A percentile compares a stretch with the other conserved stretches of the same genome.
Conservation (phyloP, 1,140 invertebrate species). For the Drosophila nebulosa region DNA sequence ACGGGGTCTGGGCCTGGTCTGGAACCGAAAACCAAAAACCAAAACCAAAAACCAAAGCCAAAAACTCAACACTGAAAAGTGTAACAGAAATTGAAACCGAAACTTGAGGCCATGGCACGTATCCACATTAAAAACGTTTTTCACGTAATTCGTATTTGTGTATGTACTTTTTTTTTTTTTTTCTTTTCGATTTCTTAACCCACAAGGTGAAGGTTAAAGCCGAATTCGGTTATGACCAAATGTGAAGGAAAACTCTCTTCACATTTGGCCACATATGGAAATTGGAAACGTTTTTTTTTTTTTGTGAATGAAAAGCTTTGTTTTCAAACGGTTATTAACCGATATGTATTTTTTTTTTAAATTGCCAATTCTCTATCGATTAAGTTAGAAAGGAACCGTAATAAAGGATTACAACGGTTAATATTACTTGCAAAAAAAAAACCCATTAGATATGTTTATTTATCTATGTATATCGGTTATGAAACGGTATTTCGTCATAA, state of each 20-base stretch:
- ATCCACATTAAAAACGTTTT: slow-evolving; percentile 21
- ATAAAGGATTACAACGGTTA: too few relatives aligned
- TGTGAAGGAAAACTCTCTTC: neutral
- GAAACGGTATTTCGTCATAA: neutral
- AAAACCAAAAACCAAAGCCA: neutral
- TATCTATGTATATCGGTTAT: neutral
- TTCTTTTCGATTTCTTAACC: slow-evolving; percentile 36
- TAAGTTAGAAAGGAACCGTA: too few relatives aligned
- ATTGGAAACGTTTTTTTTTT: too few relatives aligned
- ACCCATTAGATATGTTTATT: neutral
- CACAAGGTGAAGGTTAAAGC: slow-evolving; percentile 67
- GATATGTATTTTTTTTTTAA: too few relatives aligned
- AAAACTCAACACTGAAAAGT: neutral
- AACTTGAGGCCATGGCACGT: slow-evolving; percentile 58
- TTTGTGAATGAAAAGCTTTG: too few relatives aligned
- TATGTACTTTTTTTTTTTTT: slow-evolving; percentile 12
- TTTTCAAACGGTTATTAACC: too few relatives aligned
- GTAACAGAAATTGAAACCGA: neutral
- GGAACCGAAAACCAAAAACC: slow-evolving; percentile 9
- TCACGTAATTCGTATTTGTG: slow-evolving; percentile 26
- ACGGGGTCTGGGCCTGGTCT: slow-evolving; percentile 15
- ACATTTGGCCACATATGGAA: neutral
- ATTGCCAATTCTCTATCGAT: too few relatives aligned
- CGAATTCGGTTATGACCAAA: neutral
- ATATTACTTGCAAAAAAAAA: too few relatives aligned